A percentile compares a stretch with the other conserved stretches of the same genome.
Conservation (phyloP, 2,113 vertebrate species). For the Toxotes jaculatrix region DNA sequence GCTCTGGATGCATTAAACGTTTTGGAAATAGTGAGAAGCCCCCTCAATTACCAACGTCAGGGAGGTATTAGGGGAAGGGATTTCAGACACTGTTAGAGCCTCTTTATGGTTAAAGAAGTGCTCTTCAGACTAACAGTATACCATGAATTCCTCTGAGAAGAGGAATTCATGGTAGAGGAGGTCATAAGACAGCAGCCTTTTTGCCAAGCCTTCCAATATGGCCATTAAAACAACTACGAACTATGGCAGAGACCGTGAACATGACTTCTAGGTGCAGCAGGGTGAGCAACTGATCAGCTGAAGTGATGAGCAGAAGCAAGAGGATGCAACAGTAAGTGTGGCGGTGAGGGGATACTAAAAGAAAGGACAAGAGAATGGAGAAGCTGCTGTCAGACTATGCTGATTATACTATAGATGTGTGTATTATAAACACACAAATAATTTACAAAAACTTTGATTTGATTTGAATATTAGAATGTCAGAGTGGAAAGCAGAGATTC, state of each 20-base stretch:
- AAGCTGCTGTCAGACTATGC: neutral
- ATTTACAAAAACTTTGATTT: neutral
- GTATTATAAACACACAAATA: neutral
- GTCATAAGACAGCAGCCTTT: no score
- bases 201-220: no score
- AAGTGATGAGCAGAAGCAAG: neutral
- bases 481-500: neutral
- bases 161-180: no score
- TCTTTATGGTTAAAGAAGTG: no score
- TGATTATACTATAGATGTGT: neutral
- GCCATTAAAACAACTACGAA: no score
- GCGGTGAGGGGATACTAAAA: neutral
- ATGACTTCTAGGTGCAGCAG: neutral
- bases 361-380: neutral
- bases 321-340: neutral
- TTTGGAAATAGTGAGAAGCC: no score
- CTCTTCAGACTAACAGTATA: no score
- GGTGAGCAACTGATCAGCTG: neutral
- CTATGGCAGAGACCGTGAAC: neutral
- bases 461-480: neutral
- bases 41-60: no score
- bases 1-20: no score
- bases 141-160: no score
- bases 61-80: no score
- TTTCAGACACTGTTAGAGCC: no score